phyloP scores from a whole-genome alignment of 1,140 invertebrate species.

The Atta cephalotes region DNA sequence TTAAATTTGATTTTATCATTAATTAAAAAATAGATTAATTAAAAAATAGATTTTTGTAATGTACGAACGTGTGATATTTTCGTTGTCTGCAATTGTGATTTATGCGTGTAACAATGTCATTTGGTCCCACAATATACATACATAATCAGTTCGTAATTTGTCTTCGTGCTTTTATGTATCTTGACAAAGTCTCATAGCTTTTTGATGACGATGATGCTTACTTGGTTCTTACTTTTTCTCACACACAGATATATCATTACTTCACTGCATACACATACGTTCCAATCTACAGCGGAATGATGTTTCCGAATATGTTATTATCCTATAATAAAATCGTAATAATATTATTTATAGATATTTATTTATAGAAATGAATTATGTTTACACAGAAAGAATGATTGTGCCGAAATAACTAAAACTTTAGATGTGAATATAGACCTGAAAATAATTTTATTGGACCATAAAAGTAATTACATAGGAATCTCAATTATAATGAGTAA shows the following conservation, averaged over 20 bases:
- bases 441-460: too few species aligned
- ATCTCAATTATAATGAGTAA: too few species aligned
- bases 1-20: background rate
- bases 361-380: background rate
- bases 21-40: background rate
- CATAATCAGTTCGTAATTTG: slow-evolving; percentile 21
- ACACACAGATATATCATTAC: background rate
- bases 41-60: background rate
- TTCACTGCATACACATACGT: slow-evolving; percentile 16
- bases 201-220: slow-evolving; percentile 62
- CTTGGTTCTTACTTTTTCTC: slow-evolving; percentile 11
- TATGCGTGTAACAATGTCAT: slow-evolving; percentile 1
- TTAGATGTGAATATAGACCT: too few species aligned
- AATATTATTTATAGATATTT: background rate
- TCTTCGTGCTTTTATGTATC: slow-evolving; percentile 58
- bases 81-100: slow-evolving; percentile 29
- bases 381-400: too few species aligned
- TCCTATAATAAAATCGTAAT: too few species aligned
- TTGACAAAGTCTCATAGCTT: slow-evolving; percentile 53
- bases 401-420: too few species aligned
- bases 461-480: too few species aligned
- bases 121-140: slow-evolving; percentile 31
- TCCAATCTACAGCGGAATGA: background rate
- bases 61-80: background rate
- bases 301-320: background rate